A percentile compares a stretch with the other conserved stretches of the same genome.
phyloP scores from a whole-genome alignment of 2,888 invertebrate genomes.

The Yponomeuta plumbellus region DNA sequence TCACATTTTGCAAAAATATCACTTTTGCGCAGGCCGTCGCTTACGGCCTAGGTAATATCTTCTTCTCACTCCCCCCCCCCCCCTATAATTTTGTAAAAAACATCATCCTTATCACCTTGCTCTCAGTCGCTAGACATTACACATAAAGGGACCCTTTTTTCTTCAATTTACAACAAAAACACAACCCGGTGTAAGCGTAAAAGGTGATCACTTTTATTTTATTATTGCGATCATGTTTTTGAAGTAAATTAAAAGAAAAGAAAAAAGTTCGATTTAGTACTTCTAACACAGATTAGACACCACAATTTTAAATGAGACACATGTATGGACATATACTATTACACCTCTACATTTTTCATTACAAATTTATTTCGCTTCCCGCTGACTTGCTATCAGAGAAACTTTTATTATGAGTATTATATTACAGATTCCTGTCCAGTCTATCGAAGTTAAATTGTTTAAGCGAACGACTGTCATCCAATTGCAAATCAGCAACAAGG shows the following conservation, averaged over 20 bases:
- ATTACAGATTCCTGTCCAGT: constrained; percentile 36
- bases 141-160: neutral
- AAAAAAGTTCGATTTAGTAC: constrained; percentile 41
- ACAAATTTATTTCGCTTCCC: constrained; percentile 46
- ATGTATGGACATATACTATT: constrained; percentile 74
- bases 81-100: constrained; percentile 63
- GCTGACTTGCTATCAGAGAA: constrained; percentile 47
- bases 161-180: constrained; percentile 14
- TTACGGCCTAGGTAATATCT: constrained; percentile 33
- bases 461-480: neutral
- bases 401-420: neutral
- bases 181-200: constrained; percentile 10
- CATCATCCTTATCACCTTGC: constrained; percentile 58
- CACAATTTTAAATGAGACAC: constrained; percentile 73
- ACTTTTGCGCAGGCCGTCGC: constrained; percentile 55
- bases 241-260: constrained; percentile 9
- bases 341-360: constrained; percentile 58
- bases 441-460: constrained; percentile 26
- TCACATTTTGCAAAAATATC: constrained; percentile 83
- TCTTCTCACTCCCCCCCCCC: constrained; percentile 30
- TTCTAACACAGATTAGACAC: constrained; percentile 74
- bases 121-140: constrained; percentile 61
- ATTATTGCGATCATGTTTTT: constrained; percentile 5
- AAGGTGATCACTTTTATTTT: constrained; percentile 5
- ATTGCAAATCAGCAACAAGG: constrained; percentile 56